Evolutionary conservation across 2,797 vertebrate genomes (phyloP).

Genomic region (Micrastur ruficollis): DNA sequence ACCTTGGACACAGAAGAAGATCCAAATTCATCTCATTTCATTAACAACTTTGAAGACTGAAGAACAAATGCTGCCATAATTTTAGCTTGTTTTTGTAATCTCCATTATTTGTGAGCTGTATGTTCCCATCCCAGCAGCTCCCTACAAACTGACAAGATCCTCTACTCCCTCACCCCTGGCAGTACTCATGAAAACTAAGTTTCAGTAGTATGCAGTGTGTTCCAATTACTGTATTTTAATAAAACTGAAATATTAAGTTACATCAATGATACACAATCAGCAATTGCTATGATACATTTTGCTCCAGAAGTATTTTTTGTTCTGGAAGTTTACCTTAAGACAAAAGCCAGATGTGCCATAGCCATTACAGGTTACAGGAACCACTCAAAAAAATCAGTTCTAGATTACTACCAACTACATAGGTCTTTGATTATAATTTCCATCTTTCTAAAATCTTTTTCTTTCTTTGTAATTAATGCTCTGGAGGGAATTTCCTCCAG

Average conservation of each 20-base stretch:
- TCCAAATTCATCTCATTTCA: neutral
- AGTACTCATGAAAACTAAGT: neutral
- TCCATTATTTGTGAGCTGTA: neutral
- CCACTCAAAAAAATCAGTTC: neutral
- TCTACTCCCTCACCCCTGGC: neutral
- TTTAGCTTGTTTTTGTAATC: neutral
- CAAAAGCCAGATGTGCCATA: neutral
- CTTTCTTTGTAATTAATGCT: neutral
- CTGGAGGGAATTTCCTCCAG: neutral
- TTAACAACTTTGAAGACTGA: neutral
- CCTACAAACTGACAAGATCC: neutral
- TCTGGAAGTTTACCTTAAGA: neutral
- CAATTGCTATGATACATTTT: neutral
- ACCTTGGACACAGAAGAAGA: neutral
- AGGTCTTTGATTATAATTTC: neutral
- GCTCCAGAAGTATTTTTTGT: neutral
- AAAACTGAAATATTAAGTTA: neutral
- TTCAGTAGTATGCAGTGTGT: neutral
- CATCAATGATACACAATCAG: neutral
- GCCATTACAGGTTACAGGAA: neutral
- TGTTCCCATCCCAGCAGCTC: neutral
- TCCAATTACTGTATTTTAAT: neutral
- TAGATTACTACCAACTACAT: neutral
- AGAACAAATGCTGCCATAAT: neutral
- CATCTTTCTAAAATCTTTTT: neutral